Percentiles rank a stretch among this genome's conserved stretches.
Evolutionary conservation across 2,113 vertebrate species (phyloP).

Genomic region (Entelurus aequoreus): DNA sequence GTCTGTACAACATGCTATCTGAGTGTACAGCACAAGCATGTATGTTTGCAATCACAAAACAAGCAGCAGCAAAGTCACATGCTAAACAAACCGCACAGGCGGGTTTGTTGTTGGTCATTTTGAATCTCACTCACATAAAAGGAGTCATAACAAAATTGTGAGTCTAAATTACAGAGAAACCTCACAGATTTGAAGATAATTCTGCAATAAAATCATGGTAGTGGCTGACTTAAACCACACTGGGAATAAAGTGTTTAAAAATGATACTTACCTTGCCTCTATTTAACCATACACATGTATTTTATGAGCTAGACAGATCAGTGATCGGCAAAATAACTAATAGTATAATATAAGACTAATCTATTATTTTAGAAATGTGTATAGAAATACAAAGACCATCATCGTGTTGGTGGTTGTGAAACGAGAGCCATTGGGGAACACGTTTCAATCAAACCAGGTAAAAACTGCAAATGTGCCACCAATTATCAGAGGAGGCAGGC

Average conservation of each 20-base stretch:
- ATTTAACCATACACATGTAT: neutral
- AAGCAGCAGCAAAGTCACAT: conserved; percentile 39
- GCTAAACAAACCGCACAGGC: neutral
- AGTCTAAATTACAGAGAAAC: neutral
- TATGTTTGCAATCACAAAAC: conserved; percentile 19
- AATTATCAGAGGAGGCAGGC: conserved; percentile 19
- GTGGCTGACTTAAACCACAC: conserved; percentile 16
- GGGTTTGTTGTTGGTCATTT: neutral
- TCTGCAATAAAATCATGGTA: neutral
- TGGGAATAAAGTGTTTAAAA: conserved; percentile 11
- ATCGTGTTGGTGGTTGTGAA: neutral
- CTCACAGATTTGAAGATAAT: neutral
- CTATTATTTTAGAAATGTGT: too few relatives aligned
- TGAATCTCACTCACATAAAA: neutral
- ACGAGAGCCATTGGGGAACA: neutral
- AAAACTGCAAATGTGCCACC: conserved; percentile 18
- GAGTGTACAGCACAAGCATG: conserved; percentile 12
- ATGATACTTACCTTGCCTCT: conserved; percentile 38
- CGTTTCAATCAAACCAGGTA: conserved; percentile 5
- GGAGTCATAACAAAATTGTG: neutral
- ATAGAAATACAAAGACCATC: too few relatives aligned
- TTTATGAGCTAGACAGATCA: neutral
- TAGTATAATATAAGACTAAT: too few relatives aligned
- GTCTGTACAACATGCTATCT: conserved; percentile 28
- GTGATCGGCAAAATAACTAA: too few relatives aligned